Evolutionary conservation across 1,140 invertebrate genomes (phyloP).

Genomic region (Rhynchophorus ferrugineus): DNA sequence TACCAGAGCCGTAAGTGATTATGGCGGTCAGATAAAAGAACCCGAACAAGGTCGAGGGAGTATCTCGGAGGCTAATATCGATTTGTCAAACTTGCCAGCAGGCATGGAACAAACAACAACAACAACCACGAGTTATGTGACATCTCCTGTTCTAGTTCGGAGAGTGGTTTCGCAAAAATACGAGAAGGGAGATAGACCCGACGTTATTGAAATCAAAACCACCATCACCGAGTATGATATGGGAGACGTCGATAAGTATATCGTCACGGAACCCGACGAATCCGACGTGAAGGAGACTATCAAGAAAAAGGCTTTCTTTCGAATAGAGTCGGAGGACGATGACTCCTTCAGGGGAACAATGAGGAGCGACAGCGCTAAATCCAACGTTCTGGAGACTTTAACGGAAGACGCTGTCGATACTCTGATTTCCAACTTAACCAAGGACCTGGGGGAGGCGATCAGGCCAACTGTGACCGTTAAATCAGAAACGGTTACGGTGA

Average conservation of each 20-base stretch:
- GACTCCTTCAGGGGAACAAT: constrained; percentile 21
- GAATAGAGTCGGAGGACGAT: constrained; percentile 40
- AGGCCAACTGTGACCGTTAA: not conserved
- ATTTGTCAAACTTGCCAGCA: constrained; percentile 26
- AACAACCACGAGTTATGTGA: constrained; percentile 21
- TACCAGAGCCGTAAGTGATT: constrained; percentile 25
- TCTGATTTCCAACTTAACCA: constrained; percentile 31
- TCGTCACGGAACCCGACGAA: constrained; percentile 30
- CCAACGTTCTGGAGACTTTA: constrained; percentile 34
- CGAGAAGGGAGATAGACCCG: constrained; percentile 23
- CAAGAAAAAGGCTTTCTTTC: constrained; percentile 35
- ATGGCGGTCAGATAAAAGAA: constrained; percentile 16
- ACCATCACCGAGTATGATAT: constrained; percentile 7
- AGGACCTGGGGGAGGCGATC: constrained; percentile 15
- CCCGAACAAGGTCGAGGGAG: not conserved
- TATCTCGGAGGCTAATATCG: constrained; percentile 29
- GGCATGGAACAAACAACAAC: constrained; percentile 1
- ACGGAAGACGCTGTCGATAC: constrained; percentile 30
- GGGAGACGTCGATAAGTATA: constrained; percentile 20
- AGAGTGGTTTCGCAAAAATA: constrained; percentile 27
- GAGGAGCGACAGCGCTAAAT: constrained; percentile 29
- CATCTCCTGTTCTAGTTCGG: constrained; percentile 27
- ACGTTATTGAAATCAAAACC: constrained; percentile 26
- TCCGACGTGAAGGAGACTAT: constrained; percentile 1
- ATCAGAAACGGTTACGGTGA: constrained; percentile 8